These are phyloP conservation scores for Plebejus anna DNA, from an alignment of 2,888 invertebrate genomes.

Conservation along the genomic window DNA sequence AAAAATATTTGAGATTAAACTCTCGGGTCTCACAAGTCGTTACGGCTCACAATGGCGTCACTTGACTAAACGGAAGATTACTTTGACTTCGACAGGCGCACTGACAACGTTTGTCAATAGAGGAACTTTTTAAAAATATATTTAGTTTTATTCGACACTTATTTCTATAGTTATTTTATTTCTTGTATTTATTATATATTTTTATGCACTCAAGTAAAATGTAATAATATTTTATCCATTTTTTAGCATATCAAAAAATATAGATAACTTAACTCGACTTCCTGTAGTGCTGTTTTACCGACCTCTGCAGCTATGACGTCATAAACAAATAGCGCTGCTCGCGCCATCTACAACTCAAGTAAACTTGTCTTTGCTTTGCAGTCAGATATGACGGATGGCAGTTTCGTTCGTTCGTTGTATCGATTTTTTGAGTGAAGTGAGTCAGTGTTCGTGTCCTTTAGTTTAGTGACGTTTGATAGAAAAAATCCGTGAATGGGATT, in stretches of 20 bases:
- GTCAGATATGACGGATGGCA: constrained; percentile 75
- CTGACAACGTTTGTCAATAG: constrained; percentile 54
- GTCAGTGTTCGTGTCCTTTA: constrained; percentile 85
- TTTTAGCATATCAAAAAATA: neutral
- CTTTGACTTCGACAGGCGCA: constrained; percentile 46
- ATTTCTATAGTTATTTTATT: neutral
- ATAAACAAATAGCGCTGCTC: constrained; percentile 44
- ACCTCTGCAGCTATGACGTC: constrained; percentile 56
- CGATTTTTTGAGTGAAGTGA: constrained; percentile 88
- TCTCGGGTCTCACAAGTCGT: constrained; percentile 83
- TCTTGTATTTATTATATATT: constrained; percentile 9
- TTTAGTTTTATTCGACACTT: neutral
- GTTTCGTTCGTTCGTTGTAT: constrained; percentile 84
- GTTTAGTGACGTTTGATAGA: constrained; percentile 86
- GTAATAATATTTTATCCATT: neutral
- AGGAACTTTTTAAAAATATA: constrained; percentile 19
- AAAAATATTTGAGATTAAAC: constrained; percentile 85
- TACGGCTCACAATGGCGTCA: constrained; percentile 93
- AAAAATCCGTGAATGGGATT: constrained; percentile 89
- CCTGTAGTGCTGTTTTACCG: constrained; percentile 52
- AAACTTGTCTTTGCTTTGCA: constrained; percentile 50
- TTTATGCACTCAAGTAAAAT: neutral
- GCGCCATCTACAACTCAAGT: constrained; percentile 63
- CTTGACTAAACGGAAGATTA: constrained; percentile 75
- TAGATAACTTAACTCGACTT: constrained; percentile 32